A percentile compares a stretch with the other conserved stretches of the same genome.
These are phyloP conservation scores for Zaprionus camerounensis DNA, from an alignment of 1,140 invertebrate genomes.

Conservation along the genomic window DNA sequence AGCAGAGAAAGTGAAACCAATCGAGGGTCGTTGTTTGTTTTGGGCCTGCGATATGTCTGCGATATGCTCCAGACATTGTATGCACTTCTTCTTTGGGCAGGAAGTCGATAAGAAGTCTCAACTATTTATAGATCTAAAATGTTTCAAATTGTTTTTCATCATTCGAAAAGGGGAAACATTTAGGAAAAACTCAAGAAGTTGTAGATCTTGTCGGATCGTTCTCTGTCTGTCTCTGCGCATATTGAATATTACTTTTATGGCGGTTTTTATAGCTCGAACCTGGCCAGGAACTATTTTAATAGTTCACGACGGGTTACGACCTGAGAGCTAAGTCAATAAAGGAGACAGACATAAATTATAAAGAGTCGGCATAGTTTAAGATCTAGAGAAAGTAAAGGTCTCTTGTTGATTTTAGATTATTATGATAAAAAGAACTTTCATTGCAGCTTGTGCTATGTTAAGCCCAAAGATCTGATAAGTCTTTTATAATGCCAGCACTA, in stretches of 20 bases:
- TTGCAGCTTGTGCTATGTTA: neutral
- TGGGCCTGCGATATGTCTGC: conserved; percentile 31
- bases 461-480: too few relatives aligned
- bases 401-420: neutral
- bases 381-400: neutral
- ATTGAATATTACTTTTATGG: conserved; percentile 11
- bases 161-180: conserved; percentile 1
- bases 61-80: neutral
- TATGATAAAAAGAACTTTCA: neutral
- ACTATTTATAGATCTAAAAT: conserved; percentile 46
- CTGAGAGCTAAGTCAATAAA: neutral
- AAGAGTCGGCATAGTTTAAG: neutral
- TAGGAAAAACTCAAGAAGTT: neutral
- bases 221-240: neutral
- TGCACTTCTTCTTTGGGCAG: conserved; percentile 19
- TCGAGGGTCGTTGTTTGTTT: conserved; percentile 40
- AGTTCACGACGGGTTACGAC: neutral
- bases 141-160: conserved; percentile 14
- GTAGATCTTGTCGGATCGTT: too few relatives aligned
- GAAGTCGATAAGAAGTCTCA: conserved; percentile 47
- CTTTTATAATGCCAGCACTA: neutral
- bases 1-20: conserved; percentile 31
- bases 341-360: neutral
- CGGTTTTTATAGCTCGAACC: conserved; percentile 2
- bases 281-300: neutral